These are phyloP conservation scores for Masticophis lateralis DNA, from an alignment of 2,797 vertebrate species.

Conservation along the genomic window DNA sequence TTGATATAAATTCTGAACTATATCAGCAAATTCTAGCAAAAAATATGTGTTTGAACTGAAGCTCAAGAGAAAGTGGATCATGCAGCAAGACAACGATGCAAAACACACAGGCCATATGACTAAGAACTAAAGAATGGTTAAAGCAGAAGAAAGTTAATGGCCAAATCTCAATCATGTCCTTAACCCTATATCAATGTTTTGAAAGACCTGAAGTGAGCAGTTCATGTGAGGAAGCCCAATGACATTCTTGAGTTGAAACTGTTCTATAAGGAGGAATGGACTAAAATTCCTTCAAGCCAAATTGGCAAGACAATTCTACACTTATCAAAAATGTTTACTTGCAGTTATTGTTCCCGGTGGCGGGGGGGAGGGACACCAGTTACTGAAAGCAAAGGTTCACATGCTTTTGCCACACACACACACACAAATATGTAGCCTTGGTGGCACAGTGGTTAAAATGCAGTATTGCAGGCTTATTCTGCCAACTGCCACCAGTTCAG, in stretches of 20 bases:
- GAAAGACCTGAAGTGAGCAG: neutral
- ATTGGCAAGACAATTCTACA: neutral
- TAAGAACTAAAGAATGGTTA: neutral
- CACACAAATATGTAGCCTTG: neutral
- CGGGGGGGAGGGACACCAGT: neutral
- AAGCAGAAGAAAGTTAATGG: neutral
- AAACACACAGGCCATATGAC: neutral
- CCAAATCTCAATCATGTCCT: neutral
- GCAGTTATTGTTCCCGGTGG: neutral
- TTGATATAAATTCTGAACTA: neutral
- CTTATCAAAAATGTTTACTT: neutral
- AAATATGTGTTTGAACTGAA: neutral
- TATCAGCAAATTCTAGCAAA: neutral
- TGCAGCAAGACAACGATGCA: neutral
- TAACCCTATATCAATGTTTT: neutral
- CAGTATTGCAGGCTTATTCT: neutral
- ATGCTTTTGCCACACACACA: neutral
- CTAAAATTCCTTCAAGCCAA: neutral
- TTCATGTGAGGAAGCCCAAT: neutral
- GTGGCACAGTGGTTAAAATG: neutral
- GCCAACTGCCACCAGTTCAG: neutral
- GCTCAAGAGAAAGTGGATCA: neutral
- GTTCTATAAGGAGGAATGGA: neutral
- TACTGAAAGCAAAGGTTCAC: neutral
- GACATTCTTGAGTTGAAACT: neutral